Evolutionary conservation across 2,888 invertebrate species (phyloP).

Genomic region (Pyrocoelia pectoralis): DNA sequence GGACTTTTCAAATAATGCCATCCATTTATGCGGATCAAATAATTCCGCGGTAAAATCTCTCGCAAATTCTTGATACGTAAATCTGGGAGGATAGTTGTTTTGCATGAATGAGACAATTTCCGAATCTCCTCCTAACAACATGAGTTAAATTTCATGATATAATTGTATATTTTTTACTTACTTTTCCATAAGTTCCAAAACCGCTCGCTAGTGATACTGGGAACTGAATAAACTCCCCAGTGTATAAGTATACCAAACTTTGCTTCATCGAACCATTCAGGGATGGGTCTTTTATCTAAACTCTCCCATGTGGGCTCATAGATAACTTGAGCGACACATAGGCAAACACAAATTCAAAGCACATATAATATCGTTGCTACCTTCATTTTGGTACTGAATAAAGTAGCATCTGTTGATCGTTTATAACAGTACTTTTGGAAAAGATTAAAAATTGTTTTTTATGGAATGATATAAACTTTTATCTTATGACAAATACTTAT

Average conservation of each 20-base stretch:
- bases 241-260: slow-evolving; percentile 94
- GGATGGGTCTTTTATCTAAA: slow-evolving; percentile 82
- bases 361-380: too few relatives aligned
- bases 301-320: slow-evolving; percentile 84
- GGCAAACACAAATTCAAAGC: too few relatives aligned
- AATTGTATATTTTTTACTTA: slow-evolving; percentile 50
- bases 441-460: too few relatives aligned
- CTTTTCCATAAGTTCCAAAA: slow-evolving; percentile 85
- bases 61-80: slow-evolving; percentile 93
- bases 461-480: too few relatives aligned
- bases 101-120: slow-evolving; percentile 73
- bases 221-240: slow-evolving; percentile 94
- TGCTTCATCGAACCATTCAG: slow-evolving; percentile 87
- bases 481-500: too few relatives aligned
- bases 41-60: slow-evolving; percentile 89
- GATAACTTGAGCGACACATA: too few relatives aligned
- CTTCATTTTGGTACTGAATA: too few relatives aligned
- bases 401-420: too few relatives aligned
- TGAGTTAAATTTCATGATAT: neutral
- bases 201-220: slow-evolving; percentile 82
- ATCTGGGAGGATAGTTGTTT: slow-evolving; percentile 82
- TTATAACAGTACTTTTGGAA: too few relatives aligned
- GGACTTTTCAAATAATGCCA: slow-evolving; percentile 78
- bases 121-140: slow-evolving; percentile 8
- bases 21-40: slow-evolving; percentile 87